Evolutionary conservation across 2,888 invertebrate genomes (phyloP), one percentile per base, ranked within the genome.

Genomic region (Monopis laevigella): DNA sequence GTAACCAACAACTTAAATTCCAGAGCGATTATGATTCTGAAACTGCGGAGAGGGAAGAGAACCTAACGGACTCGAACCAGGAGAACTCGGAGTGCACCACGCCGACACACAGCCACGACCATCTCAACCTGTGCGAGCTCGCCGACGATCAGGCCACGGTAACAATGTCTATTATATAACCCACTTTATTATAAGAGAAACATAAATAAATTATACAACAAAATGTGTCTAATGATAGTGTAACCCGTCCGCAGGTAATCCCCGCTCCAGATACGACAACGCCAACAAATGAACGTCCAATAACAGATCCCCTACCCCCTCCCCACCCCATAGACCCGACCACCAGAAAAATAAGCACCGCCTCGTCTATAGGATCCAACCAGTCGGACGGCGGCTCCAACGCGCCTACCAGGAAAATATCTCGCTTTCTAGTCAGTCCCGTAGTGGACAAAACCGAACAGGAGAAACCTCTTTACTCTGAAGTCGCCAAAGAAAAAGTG

Each of bases 391-490:
- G 77, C 43, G 75, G 74, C 40, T 66, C 77, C 4, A 45, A 58
- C 38, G 61, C 68, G 19, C 56, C 68, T 3, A 82, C 82, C 28
- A 77, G 91, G 44, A 92, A 92, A 63, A 89, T 92, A 53, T 92
- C 92, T 19, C 78, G 92, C 43, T 92, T 92, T 70, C 83, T 91
- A 60, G 91, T 92, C 51, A 92, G 91, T 63, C 91, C 92, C 14
- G 91, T 92, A 1, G 82, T 88, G 21, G 87, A 87, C 49, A 56
- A 84, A 74, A 49, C 62, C 80, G 48, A 44, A 19, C 43, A 42
- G 16, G 36, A 45, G 6, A 34, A 39, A 8, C 41, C 42, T 12
- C 45, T 52, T 2, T 52, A 52, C 45, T 52, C 47, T 17, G 53
- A 52, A 2, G 43, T 46, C 11, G 42, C 54, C 47, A 59, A 56